Evolutionary conservation across 2,797 vertebrate species (phyloP), one percentile per base, ranked within the genome.

Genomic region (Sparus aurata): DNA sequence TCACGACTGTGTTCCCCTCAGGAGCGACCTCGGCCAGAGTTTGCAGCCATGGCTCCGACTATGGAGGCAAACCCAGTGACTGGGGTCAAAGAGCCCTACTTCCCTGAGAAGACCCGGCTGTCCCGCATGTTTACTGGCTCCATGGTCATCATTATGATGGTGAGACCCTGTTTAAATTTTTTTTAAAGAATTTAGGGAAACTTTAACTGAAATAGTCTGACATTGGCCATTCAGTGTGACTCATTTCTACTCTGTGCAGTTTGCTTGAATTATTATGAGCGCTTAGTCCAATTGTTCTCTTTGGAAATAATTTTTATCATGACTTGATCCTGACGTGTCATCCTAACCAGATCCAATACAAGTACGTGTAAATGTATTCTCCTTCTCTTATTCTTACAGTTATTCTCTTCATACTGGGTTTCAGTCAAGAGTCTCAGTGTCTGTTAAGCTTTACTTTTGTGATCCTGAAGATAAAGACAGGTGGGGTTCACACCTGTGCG

Each of bases 101-200:
- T 96, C 69, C 93, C 96, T 0, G 84, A 94, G 60, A 89, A 79
- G 38, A 94, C 92, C 49, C 86, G 89, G n/a, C 73, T 96, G 61
- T 92, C 96, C 2, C 92, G 92, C 50, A 94, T 96, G 91, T 83
- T 96, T 68, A 95, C 94, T 0, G 94, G 95, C 52, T 96, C 96
- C 69, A 96, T 95, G 94, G 95, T 96, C 86, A 96, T 96, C 49
- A 58, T 96, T 3, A 80, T 96, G 81, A 96, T 96, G 96, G 96
- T 96, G 82, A 95, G 94, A 55, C 58, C 3, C n/a, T 5, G 3
- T 75, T n/a, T 50, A n/a, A 49, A 52, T 41, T n/a, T 4, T 10
- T 58, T 67, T 72, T 45, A 46, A 27, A 70, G 25, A 1, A 30
- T 58, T 55, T 18, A 63, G 25, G 5, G 50, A 34, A 34, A 25